Evolutionary conservation across 2,888 invertebrate genomes (phyloP), one percentile per base, ranked within the genome.

Genomic region (Hydrotaea diabolus): DNA sequence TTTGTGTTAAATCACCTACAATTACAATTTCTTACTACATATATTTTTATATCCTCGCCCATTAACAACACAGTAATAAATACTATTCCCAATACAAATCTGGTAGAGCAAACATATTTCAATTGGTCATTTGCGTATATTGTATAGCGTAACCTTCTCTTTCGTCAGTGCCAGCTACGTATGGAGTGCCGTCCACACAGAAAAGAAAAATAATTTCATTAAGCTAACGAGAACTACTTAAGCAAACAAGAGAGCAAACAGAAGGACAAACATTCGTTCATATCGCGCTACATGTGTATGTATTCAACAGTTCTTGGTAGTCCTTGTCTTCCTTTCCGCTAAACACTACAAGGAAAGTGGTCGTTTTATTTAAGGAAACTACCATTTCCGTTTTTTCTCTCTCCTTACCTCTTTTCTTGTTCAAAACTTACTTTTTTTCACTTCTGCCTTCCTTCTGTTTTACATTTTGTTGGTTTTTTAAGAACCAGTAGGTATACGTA

Each of bases 221-320:
- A 26, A 19, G 19, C 19, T 59, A 26, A 23, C 59, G 23, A 23
- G 59, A 59, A 59, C 59, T 59, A 59, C 59, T 59, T 59, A 9
- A 23, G 59, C 59, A 59, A 59, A 59, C 59, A 59, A 59, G 23
- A 59, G 39, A 23, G 26, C 26, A 59, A 59, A 59, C 59, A 59
- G 9, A 59, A 49, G n/a, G n/a, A n/a, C n/a, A n/a, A 49, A 49
- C 49, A 43, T 49, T n/a, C 75, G 57, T 71, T 46, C 53, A 46
- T 26, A 76, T 59, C 49, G 26, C 31, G 19, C 49, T 31, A 77
- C 26, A 17, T 31, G 7, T n/a, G 8, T 3, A 15, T 23, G 13
- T 57, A 57, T 59, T 59, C 59, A 59, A 59, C 59, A 23, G 23
- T 59, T 59, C 23, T 4, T 21, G 1, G 11, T 19, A 26, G 59